A percentile compares a stretch with the other conserved stretches of the same genome.
These are phyloP conservation scores for Vultur gryphus DNA, from an alignment of 2,797 vertebrate genomes.

Conservation along the genomic window DNA sequence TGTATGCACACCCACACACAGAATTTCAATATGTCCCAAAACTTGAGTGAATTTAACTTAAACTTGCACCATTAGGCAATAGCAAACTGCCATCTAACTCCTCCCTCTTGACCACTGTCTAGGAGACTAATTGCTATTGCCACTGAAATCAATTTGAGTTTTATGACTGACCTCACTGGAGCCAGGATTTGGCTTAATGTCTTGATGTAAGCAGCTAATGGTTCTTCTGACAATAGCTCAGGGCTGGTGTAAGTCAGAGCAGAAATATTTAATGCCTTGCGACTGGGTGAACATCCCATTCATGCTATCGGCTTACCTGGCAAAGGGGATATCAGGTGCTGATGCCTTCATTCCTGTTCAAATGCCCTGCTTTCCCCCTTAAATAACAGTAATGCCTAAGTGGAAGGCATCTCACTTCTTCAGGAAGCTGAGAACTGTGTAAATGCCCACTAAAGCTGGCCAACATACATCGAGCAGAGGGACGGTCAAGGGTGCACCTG, in stretches of 20 bases:
- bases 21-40: neutral
- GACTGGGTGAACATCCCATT: neutral
- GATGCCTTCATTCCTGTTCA: neutral
- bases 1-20: neutral
- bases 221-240: neutral
- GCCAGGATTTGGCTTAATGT: constrained; percentile 11
- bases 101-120: neutral
- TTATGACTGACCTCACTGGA: constrained; percentile 16
- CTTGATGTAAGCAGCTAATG: constrained; percentile 7
- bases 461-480: neutral
- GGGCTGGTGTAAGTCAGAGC: neutral
- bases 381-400: neutral
- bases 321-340: neutral
- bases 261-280: neutral
- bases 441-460: neutral
- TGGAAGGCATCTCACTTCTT: neutral
- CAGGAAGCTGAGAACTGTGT: neutral
- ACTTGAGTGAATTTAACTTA: neutral
- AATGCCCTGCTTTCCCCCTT: neutral
- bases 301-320: neutral
- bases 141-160: neutral
- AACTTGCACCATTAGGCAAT: neutral
- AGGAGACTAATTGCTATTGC: neutral
- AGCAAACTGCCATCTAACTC: neutral
- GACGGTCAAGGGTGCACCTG: neutral